Conservation (phyloP, 2,797 vertebrate genomes). For the Bothrops alternatus region DNA sequence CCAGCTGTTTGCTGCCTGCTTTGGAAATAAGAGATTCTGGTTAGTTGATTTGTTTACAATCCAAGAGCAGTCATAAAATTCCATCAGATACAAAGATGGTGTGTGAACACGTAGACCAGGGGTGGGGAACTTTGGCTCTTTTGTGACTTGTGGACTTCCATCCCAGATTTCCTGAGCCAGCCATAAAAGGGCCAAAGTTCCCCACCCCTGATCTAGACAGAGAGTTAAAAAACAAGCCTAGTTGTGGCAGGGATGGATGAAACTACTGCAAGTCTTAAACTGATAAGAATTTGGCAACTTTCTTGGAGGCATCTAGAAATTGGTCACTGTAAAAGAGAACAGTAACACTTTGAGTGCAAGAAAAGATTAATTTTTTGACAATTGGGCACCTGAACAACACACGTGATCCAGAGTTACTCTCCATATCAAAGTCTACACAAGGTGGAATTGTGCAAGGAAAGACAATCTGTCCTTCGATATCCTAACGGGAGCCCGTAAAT, state of each 20-base stretch:
- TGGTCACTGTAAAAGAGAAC: not conserved
- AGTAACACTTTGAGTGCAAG: not conserved
- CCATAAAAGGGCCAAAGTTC: not conserved
- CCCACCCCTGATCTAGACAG: not conserved
- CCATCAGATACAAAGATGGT: not conserved
- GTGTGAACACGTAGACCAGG: not conserved
- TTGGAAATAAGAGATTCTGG: not conserved
- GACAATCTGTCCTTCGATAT: not conserved
- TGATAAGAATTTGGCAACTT: not conserved
- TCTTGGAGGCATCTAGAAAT: not conserved
- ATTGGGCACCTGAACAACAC: not conserved
- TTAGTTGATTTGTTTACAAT: not conserved
- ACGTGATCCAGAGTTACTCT: not conserved
- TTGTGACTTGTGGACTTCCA: not conserved
- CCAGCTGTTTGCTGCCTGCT: not conserved
- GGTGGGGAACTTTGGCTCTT: not conserved
- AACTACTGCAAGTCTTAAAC: not conserved
- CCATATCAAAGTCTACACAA: not conserved
- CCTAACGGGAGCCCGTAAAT: not conserved
- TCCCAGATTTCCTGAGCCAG: not conserved
- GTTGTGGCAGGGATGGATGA: not conserved
- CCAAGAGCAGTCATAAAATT: not conserved
- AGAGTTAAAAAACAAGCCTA: not conserved
- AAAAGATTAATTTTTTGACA: not conserved
- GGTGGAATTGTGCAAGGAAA: not conserved